phyloP scores from a whole-genome alignment of 2,797 vertebrate genomes.

The Staurois parvus region DNA sequence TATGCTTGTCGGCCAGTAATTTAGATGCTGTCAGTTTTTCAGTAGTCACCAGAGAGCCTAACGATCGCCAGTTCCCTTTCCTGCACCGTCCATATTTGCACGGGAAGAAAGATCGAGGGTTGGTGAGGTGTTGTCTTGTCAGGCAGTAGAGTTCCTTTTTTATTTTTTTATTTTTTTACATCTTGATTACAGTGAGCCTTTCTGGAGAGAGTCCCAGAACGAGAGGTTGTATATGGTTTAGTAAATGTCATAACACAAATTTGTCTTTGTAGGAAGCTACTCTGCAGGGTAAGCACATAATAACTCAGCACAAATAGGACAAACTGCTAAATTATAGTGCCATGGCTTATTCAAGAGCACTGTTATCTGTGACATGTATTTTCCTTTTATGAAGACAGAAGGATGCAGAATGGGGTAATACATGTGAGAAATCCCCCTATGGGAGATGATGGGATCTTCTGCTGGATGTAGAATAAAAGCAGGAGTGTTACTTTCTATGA shows the following conservation, averaged over 20 bases:
- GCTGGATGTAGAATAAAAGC: background rate
- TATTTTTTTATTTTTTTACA: slow-evolving; percentile 35
- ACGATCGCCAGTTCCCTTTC: slow-evolving; percentile 28
- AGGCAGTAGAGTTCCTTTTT: slow-evolving; percentile 66
- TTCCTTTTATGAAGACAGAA: slow-evolving; percentile 51
- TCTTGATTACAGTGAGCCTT: slow-evolving; percentile 63
- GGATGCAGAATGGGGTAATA: slow-evolving; percentile 38
- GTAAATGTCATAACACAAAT: slow-evolving; percentile 59
- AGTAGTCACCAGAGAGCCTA: slow-evolving; percentile 60
- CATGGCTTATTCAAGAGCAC: slow-evolving; percentile 51
- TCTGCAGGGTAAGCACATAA: slow-evolving; percentile 57
- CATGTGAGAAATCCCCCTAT: background rate
- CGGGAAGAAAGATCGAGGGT: slow-evolving; percentile 38
- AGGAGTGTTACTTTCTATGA: background rate
- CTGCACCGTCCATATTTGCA: slow-evolving; percentile 50
- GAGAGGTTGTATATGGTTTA: slow-evolving; percentile 31
- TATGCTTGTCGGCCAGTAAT: slow-evolving; percentile 66
- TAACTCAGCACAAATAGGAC: slow-evolving; percentile 5
- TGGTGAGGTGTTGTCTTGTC: slow-evolving; percentile 61
- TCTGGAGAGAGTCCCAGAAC: slow-evolving; percentile 53
- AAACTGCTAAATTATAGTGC: slow-evolving; percentile 28
- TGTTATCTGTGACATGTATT: slow-evolving; percentile 55
- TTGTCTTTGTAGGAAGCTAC: slow-evolving; percentile 55
- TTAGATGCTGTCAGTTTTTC: slow-evolving; percentile 68
- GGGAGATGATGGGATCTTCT: background rate